Evolutionary conservation across 2,113 vertebrate genomes (phyloP), one percentile per base, ranked within the genome.

Genomic region (Cyanistes caeruleus): DNA sequence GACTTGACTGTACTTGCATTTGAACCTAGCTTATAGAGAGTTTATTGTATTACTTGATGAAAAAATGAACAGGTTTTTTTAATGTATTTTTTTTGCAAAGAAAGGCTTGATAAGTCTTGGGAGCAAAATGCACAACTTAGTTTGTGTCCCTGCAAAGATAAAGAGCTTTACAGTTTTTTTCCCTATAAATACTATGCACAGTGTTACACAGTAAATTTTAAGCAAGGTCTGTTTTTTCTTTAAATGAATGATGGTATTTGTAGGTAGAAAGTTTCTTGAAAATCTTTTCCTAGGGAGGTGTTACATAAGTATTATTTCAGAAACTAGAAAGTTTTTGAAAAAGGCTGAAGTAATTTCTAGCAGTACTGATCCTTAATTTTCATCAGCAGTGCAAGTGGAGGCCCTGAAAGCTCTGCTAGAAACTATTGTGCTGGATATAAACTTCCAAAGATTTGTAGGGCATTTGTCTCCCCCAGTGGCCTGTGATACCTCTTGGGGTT

Each of bases 401-500:
- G 15, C 12, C 11, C 44, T 72, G 43, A 55, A 79, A 88, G 2
- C 4, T 84, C 5, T 77, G 1, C 22, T 43, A 43, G 48, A 37
- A 91, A 16, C 10, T 55, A 6, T 12, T 51, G 35, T 3, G 30
- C 11, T 27, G 4, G 6, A n/a, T 35, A 28, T 9, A 68, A 58
- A 11, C 1, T 12, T 14, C 1, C 9, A 24, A 5, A 17, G 10
- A 17, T 43, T 12, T 90, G 23, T 21, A 35, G 5, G 27, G 11
- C 9, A 13, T 48, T 19, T 4, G 10, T 37, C 18, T 46, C 63
- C 33, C 7, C 1, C 6, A 43, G 24, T 1, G 3, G 8, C n/a
- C 24, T 49, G 27, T 58, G 37, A 17, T 18, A 7, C 1, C 7
- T 23, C 10, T 5, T 14, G 21, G 21, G 21, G 1, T n/a, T 2